Evolutionary conservation across 2,888 invertebrate species (phyloP), one percentile per base, ranked within the genome.

Genomic region (Julus scandinavius): DNA sequence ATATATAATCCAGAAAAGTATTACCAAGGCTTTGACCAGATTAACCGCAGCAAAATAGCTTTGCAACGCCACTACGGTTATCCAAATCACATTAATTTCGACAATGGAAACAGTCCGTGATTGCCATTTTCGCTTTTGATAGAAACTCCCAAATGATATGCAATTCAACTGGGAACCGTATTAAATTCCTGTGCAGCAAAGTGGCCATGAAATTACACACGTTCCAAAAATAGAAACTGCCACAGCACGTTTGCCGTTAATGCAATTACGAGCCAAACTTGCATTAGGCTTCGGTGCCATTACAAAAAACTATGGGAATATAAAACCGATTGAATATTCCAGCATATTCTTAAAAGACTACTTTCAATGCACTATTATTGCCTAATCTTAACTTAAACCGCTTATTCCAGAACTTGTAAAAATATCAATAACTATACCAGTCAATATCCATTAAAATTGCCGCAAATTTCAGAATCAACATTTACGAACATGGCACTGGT

Each of bases 101-200:
- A 38, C 80, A 40, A 38, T 4, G 80, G 29, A 38, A 80, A 38
- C 80, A 72, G 11, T 6, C 9, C 9, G 63, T 72, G 72, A 72
- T 72, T 72, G 72, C 72, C 72, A 72, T 72, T 72, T 72, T 29
- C 72, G 20, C 72, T 20, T 20, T 72, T 20, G 72, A 72, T 20
- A 72, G 7, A 7, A 29, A 72, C 72, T 20, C 38, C 80, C 80
- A 13, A 80, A 80, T 80, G 80, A 7, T 40, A 38, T 38, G 38
- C 38, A 80, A 38, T 80, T 80, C 80, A 38, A 13, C 80, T 15
- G 38, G 3, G 38, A 40, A 15, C 3, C 38, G 38, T 2, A 80
- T 80, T 13, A 80, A 80, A 40, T 80, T 80, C 80, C 38, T 9
- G 38, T 11, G 15, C 38, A 3, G 38, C 15, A 80, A 80, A 38